Conservation (phyloP, 2,797 vertebrate species). For the Epinephelus malabaricus region DNA sequence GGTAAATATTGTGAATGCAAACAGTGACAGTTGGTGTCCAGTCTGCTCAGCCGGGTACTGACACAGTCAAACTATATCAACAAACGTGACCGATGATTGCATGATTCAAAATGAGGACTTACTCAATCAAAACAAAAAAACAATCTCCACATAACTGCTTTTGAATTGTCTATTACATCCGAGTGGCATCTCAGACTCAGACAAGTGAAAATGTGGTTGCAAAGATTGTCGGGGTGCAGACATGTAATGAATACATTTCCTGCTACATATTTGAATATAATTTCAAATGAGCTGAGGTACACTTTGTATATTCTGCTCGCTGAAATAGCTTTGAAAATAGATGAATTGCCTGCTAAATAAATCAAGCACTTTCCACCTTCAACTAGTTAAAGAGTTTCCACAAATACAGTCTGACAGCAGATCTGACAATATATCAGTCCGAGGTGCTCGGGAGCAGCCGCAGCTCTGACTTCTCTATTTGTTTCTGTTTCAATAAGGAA, state of each 20-base stretch:
- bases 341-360: constrained; percentile 52
- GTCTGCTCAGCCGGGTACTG: constrained; percentile 49
- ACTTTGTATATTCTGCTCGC: constrained; percentile 52
- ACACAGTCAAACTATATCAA: constrained; percentile 50
- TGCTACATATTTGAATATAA: constrained; percentile 68
- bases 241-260: constrained; percentile 70
- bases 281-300: constrained; percentile 63
- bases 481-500: not conserved
- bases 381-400: constrained; percentile 31
- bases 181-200: constrained; percentile 32
- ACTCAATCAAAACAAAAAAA: constrained; percentile 51
- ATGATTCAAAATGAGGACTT: constrained; percentile 47
- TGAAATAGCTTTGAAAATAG: constrained; percentile 56
- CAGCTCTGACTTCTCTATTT: not conserved
- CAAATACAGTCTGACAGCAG: constrained; percentile 17
- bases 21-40: constrained; percentile 68
- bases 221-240: constrained; percentile 40
- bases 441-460: not conserved
- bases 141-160: constrained; percentile 51
- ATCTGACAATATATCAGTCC: constrained; percentile 20
- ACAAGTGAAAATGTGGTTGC: constrained; percentile 34
- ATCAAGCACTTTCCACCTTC: constrained; percentile 26
- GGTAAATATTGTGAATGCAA: constrained; percentile 67
- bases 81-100: constrained; percentile 58
- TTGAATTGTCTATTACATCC: constrained; percentile 57